Base-by-base conservation (phyloP, 2,113 vertebrate species). In the Rostratula benghalensis region DNA sequence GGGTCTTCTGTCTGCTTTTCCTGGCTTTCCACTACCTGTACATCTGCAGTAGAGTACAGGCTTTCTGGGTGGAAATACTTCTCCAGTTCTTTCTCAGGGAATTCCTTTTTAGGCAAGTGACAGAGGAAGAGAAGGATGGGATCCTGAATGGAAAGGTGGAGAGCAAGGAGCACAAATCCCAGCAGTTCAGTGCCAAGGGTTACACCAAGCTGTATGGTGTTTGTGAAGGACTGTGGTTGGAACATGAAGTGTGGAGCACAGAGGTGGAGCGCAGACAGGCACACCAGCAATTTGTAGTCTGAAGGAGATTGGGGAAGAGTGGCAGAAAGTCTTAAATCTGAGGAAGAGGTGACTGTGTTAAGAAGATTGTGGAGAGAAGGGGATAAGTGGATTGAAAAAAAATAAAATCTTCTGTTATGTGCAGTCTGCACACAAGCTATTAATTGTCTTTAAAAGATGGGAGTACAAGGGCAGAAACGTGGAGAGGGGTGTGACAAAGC, bases 341-440 rank as follows among this genome's bases (percentile, higher is more conserved):
- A 27, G 31, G 18, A 75, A 51, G 22, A 51, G 14, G 10, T 74
- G 9, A 10, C 35, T 80, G 20, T 68, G 3, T 59, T 54, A 59
- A 59, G 8, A 90, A 69, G 0, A 0, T 23, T 25, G 20, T 1
- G 1, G 53, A 30, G 61, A 69, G 60, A 12, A 85, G 19, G 41
- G 71, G 15, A 23, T 50, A 45, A 79, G 37, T 57, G 21, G 23
- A 54, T 77, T 75, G 10, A 6, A 4, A 59, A 46, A 27, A 4
- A 35, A 56, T 17, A 11, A 11, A 53, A 5, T 83, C 18, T 81
- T 25, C 41, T 80, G 53, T 41, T 94, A 8, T 2, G 3, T 50
- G 63, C 28, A 69, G 12, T 78, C 39, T 92, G 35, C 50, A 60
- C 17, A 61, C 17, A 61, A 54, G 45, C 6, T 64, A 11, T 24